phyloP scores from a whole-genome alignment of 2,888 invertebrate genomes.

The Plagodis dolabraria region DNA sequence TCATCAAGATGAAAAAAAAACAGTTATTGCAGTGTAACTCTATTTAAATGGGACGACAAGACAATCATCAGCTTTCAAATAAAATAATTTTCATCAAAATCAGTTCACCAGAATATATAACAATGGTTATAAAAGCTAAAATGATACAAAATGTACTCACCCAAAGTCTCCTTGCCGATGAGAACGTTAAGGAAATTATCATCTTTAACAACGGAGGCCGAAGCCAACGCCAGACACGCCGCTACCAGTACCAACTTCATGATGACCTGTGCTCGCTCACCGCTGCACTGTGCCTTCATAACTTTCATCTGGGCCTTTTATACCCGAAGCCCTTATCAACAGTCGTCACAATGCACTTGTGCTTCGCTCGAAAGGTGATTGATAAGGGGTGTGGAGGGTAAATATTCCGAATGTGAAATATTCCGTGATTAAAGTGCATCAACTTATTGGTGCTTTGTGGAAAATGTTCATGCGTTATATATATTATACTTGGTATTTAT shows the following conservation, averaged over 20 bases:
- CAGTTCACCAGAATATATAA: too few relatives aligned
- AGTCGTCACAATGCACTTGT: conserved; percentile 8
- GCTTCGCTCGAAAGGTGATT: conserved; percentile 1
- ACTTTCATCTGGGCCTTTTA: conserved; percentile 50
- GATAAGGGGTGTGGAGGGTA: conserved; percentile 3
- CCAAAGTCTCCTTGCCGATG: conserved; percentile 67
- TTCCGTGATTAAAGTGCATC: too few relatives aligned
- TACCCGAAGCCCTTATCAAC: conserved; percentile 43
- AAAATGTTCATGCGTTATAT: too few relatives aligned
- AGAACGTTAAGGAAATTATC: conserved; percentile 45
- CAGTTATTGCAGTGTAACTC: too few relatives aligned
- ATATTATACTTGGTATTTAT: too few relatives aligned
- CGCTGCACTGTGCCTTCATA: conserved; percentile 49
- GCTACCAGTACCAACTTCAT: conserved; percentile 65
- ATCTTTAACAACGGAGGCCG: conserved; percentile 66
- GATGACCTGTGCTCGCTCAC: conserved; percentile 25
- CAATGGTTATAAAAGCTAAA: too few relatives aligned
- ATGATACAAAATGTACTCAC: conserved; percentile 48
- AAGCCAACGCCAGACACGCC: conserved; percentile 58
- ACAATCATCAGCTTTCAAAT: too few relatives aligned
- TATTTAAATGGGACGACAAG: too few relatives aligned
- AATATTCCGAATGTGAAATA: neutral
- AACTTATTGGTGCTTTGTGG: too few relatives aligned
- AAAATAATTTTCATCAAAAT: too few relatives aligned
- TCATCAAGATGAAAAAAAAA: too few relatives aligned